Evolutionary conservation across 2,113 vertebrate genomes (phyloP), one percentile per base, ranked within the genome.

Genomic region (Triplophysa dalaica): DNA sequence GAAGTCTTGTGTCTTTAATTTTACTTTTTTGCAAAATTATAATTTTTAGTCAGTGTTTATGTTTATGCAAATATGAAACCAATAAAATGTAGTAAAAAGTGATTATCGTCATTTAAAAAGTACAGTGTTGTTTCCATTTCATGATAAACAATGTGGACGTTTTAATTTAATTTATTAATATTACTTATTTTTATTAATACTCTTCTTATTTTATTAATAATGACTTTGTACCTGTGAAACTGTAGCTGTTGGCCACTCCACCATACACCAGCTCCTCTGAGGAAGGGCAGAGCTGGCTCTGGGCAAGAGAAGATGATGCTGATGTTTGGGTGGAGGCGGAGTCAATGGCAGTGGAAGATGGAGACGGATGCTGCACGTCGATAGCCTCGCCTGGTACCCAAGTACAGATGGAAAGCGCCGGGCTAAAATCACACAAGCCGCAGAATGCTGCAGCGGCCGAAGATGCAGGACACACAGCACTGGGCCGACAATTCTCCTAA

Each of bases 391-490:
- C 26, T 54, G 83, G 66, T 2, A 92, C 81, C 91, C 94, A 93
- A 0, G 91, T 91, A 86, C 95, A 97, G 70, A 90, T 72, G 2
- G 86, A 90, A 54, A 79, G 83, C 22, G 89, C 88, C 11, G 90
- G 85, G 87, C 95, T 89, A 86, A 97, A 94, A 88, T 95, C 91
- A 89, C 95, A 97, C 77, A 83, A 87, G 19, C 95, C 94, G 72
- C 96, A 98, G 69, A 91, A 90, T 10, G 94, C 92, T 24, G 88
- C 89, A 48, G 87, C 84, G 64, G 92, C 89, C 70, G 84, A 79
- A 13, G 93, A 89, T 6, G 82, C 43, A 0, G 95, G 95, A 85
- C 96, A 98, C 75, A 97, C 52, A 8, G 82, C 48, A 22, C 86
- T 91, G 65, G 89, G 91, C n/a, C 82, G 82, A 81, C 95, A 98